Evolutionary conservation across 2,113 vertebrate species (phyloP), one percentile per base, ranked within the genome.

Genomic region (Oryzias curvinotus): DNA sequence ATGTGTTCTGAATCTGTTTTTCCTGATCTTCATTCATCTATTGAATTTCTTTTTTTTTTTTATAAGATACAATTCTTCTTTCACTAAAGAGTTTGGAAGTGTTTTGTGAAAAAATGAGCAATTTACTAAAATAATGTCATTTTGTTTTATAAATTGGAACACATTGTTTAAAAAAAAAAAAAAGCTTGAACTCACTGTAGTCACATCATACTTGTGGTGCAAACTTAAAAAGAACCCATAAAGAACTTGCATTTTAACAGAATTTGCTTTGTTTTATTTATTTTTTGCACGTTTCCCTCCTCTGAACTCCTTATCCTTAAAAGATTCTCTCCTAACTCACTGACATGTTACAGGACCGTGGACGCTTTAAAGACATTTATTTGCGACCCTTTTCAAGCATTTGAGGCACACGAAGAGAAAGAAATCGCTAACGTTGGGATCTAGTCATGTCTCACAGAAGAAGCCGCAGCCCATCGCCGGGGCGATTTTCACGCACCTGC

Each of bases 371-470:
- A 81, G 68, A 53, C 66, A 45, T 28, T 73, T 63, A 53, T 56
- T 77, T 43, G 28, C 57, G 61, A 77, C 63, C 48, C 46, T 54
- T 80, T 75, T 54, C 69, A 59, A 72, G 61, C 74, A 75, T 85
- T 88, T 88, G 82, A 77, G 78, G 63, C 50, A 1, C 45, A 68
- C 62, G 52, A 85, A 79, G 82, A 80, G 82, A 80, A 80, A 66
- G 68, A 85, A 82, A 65, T 42, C 23, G 17, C 23, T 75, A 71
- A 80, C 46, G 47, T 47, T 60, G 17, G 85, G 59, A 74, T 62
- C 60, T 57, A 89, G 88, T 85, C 91, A 95, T 96, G 92, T 93
- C 93, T 88, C 91, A 88, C 88, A 90, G 92, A 93, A 92, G 92
- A 89, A 95, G 90, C 87, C 88, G 77, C 79, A 93, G 90, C 81